phyloP scores from a whole-genome alignment of 2,113 vertebrate species.

The Neotoma lepida region DNA sequence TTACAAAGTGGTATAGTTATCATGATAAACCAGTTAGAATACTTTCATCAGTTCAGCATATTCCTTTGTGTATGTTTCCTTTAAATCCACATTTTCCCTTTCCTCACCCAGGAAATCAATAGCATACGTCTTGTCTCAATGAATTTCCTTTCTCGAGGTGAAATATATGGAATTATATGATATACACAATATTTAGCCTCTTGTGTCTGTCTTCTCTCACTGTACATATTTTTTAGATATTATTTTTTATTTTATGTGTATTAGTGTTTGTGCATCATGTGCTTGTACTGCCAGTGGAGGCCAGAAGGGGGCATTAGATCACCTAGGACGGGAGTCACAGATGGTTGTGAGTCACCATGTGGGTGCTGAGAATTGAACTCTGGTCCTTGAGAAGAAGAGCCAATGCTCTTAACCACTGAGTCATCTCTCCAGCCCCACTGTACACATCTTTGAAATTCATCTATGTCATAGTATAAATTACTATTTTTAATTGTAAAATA shows the following conservation, averaged over 20 bases:
- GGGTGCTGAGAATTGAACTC: background rate
- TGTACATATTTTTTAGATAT: background rate
- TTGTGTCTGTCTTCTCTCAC: background rate
- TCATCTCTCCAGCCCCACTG: background rate
- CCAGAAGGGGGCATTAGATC: background rate
- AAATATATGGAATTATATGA: background rate
- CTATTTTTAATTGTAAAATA: background rate
- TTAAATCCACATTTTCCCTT: background rate
- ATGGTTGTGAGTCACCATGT: too few species aligned
- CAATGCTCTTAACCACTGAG: background rate
- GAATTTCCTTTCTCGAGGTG: background rate
- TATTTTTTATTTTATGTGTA: background rate
- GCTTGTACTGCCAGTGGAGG: background rate
- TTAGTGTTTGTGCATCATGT: background rate
- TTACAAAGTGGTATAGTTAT: background rate
- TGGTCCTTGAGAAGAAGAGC: background rate
- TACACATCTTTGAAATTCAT: background rate
- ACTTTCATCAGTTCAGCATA: background rate
- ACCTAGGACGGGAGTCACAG: background rate
- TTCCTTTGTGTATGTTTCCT: background rate
- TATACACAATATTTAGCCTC: background rate
- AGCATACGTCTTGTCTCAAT: background rate
- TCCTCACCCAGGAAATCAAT: background rate
- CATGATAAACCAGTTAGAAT: background rate
- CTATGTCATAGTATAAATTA: background rate